These are phyloP conservation scores for Gryllus longicercus DNA, from an alignment of 2,888 invertebrate species.

Conservation along the genomic window DNA sequence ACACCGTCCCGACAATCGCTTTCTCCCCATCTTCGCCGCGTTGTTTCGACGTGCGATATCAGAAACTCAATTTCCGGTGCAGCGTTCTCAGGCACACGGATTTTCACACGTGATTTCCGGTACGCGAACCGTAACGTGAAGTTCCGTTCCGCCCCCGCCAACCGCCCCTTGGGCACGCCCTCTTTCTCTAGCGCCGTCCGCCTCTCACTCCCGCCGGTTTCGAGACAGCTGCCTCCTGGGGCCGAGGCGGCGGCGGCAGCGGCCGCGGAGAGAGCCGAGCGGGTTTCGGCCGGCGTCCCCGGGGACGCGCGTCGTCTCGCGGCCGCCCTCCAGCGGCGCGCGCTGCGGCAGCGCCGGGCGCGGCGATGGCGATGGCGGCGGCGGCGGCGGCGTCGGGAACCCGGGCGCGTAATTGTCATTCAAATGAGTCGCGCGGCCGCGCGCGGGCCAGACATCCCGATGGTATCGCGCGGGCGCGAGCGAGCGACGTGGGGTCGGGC, in stretches of 20 bases:
- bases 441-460: conserved; percentile 9
- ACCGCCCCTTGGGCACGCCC: too few relatives aligned
- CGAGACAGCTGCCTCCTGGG: conserved; percentile 9
- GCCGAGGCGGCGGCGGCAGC: neutral
- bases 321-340: neutral
- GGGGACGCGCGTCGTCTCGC: conserved; percentile 17
- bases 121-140: neutral
- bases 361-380: too few relatives aligned
- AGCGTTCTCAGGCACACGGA: neutral
- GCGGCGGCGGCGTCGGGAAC: neutral
- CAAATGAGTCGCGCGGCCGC: neutral
- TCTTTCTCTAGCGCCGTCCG: neutral
- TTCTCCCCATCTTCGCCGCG: too few relatives aligned
- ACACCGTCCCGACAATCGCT: too few relatives aligned
- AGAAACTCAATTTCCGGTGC: too few relatives aligned
- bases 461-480: neutral
- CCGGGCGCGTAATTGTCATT: neutral
- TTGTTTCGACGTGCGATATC: too few relatives aligned
- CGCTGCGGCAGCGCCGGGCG: neutral
- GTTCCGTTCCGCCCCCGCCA: too few relatives aligned
- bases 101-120: conserved; percentile 5
- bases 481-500: neutral
- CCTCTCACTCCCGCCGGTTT: neutral
- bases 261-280: neutral
- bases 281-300: neutral